These are phyloP conservation scores for Numida meleagris DNA, from an alignment of 2,113 vertebrate genomes.

Conservation along the genomic window DNA sequence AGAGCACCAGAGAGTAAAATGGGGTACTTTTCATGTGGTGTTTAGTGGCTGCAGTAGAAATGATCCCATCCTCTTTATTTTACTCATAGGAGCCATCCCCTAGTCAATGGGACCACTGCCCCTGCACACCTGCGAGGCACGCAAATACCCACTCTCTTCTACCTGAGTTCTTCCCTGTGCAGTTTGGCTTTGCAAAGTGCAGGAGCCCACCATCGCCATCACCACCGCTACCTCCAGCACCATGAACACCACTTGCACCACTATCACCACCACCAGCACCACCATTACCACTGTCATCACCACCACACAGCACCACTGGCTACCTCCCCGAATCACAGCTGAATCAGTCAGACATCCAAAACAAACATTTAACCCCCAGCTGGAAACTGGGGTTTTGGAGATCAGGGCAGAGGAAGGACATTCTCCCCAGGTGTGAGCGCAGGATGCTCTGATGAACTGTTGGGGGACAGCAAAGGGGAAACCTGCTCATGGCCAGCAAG, in stretches of 20 bases:
- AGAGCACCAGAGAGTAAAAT: background rate
- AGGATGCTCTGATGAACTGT: background rate
- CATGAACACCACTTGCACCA: too few relatives aligned
- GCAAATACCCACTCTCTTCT: background rate
- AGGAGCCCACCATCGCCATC: background rate
- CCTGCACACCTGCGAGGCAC: fast-evolving
- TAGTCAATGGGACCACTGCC: fast-evolving
- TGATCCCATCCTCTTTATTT: background rate
- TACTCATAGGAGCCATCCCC: background rate
- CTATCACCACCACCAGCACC: fast-evolving
- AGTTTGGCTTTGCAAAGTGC: background rate
- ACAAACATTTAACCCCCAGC: too few relatives aligned
- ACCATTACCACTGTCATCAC: too few relatives aligned
- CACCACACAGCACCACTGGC: fast-evolving
- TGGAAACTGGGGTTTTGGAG: background rate
- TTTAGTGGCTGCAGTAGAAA: background rate
- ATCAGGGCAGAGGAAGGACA: background rate
- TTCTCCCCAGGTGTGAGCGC: background rate
- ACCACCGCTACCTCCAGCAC: background rate
- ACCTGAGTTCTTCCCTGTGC: fast-evolving
- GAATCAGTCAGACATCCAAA: background rate
- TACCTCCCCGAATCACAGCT: background rate
- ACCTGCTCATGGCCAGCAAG: fast-evolving
- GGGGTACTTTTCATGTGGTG: background rate
- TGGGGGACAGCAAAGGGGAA: background rate